Evolutionary conservation across 1,140 invertebrate genomes (phyloP).

Genomic region (Ceratitis capitata): DNA sequence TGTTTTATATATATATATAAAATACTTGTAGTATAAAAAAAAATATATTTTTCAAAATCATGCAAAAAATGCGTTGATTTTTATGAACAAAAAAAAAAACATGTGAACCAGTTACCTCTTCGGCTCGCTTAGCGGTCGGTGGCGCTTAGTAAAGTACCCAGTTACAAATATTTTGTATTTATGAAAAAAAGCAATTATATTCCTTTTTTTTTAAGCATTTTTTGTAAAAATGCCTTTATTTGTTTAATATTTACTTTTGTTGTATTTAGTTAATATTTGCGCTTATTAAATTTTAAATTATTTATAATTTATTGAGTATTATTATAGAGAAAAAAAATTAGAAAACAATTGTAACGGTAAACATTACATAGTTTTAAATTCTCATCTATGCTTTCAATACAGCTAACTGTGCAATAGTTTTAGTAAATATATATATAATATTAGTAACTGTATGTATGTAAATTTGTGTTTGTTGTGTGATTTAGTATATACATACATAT

Average conservation of each 20-base stretch:
- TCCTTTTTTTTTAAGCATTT: too few species aligned
- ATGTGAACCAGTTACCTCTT: not conserved
- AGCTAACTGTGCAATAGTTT: not conserved
- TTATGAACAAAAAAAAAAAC: not conserved
- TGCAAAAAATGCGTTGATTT: not conserved
- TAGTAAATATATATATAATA: not conserved
- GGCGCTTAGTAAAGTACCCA: not conserved
- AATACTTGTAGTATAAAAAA: not conserved
- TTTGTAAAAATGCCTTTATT: constrained; percentile 28
- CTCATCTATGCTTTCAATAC: not conserved
- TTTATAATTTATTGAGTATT: constrained; percentile 33
- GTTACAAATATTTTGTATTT: constrained; percentile 29
- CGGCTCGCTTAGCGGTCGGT: not conserved
- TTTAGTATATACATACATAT: not conserved
- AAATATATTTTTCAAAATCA: constrained; percentile 40
- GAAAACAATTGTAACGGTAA: constrained; percentile 1
- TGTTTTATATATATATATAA: constrained; percentile 9
- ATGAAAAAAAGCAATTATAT: too few species aligned
- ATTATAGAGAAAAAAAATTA: constrained; percentile 3
- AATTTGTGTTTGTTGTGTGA: not conserved
- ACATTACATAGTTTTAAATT: not conserved
- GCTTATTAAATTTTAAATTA: constrained; percentile 33
- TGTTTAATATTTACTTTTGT: constrained; percentile 11
- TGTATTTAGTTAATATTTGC: constrained; percentile 32
- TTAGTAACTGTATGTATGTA: constrained; percentile 20